phyloP scores from a whole-genome alignment of 2,113 vertebrate genomes.

The Plotosus lineatus region DNA sequence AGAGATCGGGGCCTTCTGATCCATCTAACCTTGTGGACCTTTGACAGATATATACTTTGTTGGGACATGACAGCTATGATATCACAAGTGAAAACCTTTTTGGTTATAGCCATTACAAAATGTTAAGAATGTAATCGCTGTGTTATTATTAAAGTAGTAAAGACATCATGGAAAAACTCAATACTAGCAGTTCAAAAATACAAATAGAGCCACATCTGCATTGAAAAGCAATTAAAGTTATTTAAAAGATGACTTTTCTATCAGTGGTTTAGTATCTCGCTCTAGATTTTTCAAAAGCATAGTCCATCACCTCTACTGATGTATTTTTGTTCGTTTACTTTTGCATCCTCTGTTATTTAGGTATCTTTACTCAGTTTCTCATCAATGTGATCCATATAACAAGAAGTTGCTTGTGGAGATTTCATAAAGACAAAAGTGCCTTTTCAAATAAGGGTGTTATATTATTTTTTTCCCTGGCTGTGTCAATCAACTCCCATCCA shows the following conservation, averaged over 20 bases:
- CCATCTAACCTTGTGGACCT: not conserved
- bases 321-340: conserved; percentile 22
- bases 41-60: conserved; percentile 7
- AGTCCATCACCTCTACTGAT: conserved; percentile 11
- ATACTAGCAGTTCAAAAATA: not conserved
- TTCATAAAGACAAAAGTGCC: conserved; percentile 44
- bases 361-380: conserved; percentile 28
- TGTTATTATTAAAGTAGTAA: not conserved
- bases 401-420: conserved; percentile 38
- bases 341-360: conserved; percentile 43
- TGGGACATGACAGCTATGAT: not conserved
- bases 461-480: conserved; percentile 6
- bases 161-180: not conserved
- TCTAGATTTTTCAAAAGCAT: not conserved
- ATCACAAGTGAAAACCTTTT: not conserved
- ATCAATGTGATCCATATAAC: conserved; percentile 39
- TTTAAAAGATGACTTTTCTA: not conserved
- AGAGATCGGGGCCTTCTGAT: conserved; percentile 90
- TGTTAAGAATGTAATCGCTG: not conserved
- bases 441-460: conserved; percentile 11
- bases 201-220: not conserved
- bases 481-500: not conserved
- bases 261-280: not conserved
- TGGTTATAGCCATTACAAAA: conserved; percentile 26
- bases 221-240: not conserved